A percentile compares a stretch with the other conserved stretches of the same genome.
These are phyloP conservation scores for Argentina silus DNA, from an alignment of 2,797 vertebrate species.

Conservation along the genomic window DNA sequence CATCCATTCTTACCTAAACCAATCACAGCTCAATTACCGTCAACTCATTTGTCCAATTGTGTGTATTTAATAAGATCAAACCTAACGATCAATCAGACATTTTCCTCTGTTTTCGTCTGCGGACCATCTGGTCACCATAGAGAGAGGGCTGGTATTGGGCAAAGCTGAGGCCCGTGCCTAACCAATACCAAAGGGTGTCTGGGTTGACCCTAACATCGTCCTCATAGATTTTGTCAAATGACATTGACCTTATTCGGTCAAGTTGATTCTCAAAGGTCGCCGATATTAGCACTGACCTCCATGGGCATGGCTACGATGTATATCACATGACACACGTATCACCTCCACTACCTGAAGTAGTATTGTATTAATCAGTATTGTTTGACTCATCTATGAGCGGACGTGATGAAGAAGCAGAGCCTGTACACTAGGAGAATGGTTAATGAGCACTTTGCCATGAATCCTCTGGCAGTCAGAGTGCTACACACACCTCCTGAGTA, in stretches of 20 bases:
- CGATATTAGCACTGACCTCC: slow-evolving; percentile 15
- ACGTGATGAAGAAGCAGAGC: background rate
- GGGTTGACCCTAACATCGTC: slow-evolving; percentile 47
- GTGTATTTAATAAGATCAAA: slow-evolving; percentile 72
- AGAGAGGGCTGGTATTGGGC: slow-evolving; percentile 31
- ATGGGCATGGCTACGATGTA: background rate
- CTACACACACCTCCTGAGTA: slow-evolving; percentile 27
- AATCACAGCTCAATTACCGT: slow-evolving; percentile 71
- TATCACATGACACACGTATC: background rate
- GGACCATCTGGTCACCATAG: slow-evolving; percentile 70
- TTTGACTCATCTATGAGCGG: background rate
- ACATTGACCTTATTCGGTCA: slow-evolving; percentile 34
- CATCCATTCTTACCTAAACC: slow-evolving; percentile 73
- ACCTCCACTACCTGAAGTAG: background rate
- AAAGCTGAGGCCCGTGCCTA: slow-evolving; percentile 32
- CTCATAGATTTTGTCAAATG: slow-evolving; percentile 33
- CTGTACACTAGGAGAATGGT: background rate
- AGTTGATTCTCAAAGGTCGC: slow-evolving; percentile 39
- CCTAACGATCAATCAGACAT: slow-evolving; percentile 74
- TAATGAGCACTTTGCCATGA: background rate
- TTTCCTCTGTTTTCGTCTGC: slow-evolving; percentile 52
- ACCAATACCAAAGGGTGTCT: slow-evolving; percentile 33
- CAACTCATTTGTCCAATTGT: slow-evolving; percentile 67
- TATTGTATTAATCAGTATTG: background rate
- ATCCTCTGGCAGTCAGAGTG: slow-evolving; percentile 21